Evolutionary conservation across 2,797 vertebrate genomes (phyloP), one percentile per base, ranked within the genome.

Genomic region (Adelosebastes latens): DNA sequence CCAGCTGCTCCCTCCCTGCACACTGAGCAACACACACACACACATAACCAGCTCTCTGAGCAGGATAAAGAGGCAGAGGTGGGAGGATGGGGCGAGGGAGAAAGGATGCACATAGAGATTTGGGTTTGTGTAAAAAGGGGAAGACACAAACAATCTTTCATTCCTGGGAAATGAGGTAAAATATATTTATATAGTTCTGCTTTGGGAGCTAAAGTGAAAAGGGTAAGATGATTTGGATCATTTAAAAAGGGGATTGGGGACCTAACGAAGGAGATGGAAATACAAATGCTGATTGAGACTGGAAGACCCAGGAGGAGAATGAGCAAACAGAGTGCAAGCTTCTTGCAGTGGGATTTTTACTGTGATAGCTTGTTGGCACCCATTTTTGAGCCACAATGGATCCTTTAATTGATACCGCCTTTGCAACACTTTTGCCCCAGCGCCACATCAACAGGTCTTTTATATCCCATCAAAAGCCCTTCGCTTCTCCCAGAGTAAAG

Each of bases 1-100:
- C 91, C 94, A 95, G 93, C 93, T 95, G 95, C 93, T 94, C 84
- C 90, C 88, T 84, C 81, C 83, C 88, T 80, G 81, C 86, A 85
- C 89, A 56, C 79, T 69, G 81, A 81, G 49, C 81, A 72, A 42
- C 72, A 81, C 59, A 22, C 70, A 62, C 76, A 77, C 77, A 36
- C 62, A 69, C 52, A 63, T 68, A 66, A 36, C 12, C 76, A 64
- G 55, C 58, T 70, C 60, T 60, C 25, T 36, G 84, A 72, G 79
- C 71, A 81, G 77, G 75, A 85, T 85, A 85, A 85, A 89, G 87
- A 89, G 87, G 77, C 70, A 62, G 82, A 80, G 52, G 75, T 87
- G 77, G 82, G 58, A 74, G 39, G 20, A 81, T 62, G 60, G 32
- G 59, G 31, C 27, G 55, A 81, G 74, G 56, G 71, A 72, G 56